A percentile compares a stretch with the other conserved stretches of the same genome.
phyloP scores from a whole-genome alignment of 2,113 vertebrate species.

The Gila orcuttii region DNA sequence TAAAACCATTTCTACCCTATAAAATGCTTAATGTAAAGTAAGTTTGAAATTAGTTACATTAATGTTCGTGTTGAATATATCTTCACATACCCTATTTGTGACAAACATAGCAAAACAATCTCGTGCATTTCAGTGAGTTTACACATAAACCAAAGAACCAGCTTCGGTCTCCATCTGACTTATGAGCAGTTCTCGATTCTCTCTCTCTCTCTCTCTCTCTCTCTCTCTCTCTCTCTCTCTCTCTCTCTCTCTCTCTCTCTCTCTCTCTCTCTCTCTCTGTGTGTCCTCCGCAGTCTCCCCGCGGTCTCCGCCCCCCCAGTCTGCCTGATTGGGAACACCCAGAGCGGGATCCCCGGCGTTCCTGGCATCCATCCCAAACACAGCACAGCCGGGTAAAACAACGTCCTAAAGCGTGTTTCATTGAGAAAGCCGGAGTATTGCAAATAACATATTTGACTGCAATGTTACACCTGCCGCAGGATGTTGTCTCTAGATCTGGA shows the following conservation, averaged over 20 bases:
- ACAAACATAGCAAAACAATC: background rate
- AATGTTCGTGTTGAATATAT: background rate
- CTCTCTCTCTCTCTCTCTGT: background rate
- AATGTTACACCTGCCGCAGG: conserved; percentile 71
- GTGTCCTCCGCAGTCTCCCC: conserved; percentile 72
- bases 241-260: background rate
- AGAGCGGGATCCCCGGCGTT: conserved; percentile 68
- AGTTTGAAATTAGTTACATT: background rate
- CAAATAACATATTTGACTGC: conserved; percentile 56
- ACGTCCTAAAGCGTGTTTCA: background rate
- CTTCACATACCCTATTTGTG: background rate
- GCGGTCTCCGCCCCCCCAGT: conserved; percentile 71
- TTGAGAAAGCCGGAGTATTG: conserved; percentile 35
- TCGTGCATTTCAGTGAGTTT: background rate
- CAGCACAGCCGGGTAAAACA: conserved; percentile 34
- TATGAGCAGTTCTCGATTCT: background rate
- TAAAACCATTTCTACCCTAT: background rate
- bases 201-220: background rate
- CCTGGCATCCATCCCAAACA: conserved; percentile 68
- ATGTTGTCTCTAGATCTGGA: conserved; percentile 76
- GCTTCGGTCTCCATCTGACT: background rate
- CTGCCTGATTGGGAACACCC: conserved; percentile 62
- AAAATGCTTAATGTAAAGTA: background rate
- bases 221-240: background rate
- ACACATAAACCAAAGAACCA: background rate